Evolutionary conservation across 2,888 invertebrate species (phyloP), one percentile per base, ranked within the genome.

Genomic region (Mythimna ferrago): DNA sequence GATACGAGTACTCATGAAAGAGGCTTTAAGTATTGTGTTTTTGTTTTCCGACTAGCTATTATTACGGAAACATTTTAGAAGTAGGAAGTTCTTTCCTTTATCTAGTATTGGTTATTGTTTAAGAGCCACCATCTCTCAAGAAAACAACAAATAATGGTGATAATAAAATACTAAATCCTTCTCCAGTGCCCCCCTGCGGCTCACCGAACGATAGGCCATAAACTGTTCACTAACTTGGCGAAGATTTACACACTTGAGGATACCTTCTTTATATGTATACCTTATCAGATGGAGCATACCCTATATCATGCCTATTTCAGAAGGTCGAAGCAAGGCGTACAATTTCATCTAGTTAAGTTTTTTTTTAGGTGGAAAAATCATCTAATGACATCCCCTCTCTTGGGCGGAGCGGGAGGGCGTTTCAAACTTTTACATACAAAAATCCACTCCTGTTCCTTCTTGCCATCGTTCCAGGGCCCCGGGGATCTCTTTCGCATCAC

Each of bases 111-210:
- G n/a, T 48, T 48, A 48, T 48, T n/a, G 51, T 53, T n/a, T 53
- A 7, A 51, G n/a, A n/a, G 9, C 35, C n/a, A n/a, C 16, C 2
- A 35, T 35, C 35, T 10, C 7, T 6, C 1, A 44, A 57, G 53
- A 53, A 74, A 57, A 57, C 2, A 58, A 62, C 57, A 19, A 74
- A 54, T 48, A 10, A 54, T 54, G 41, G 41, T 48, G n/a, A 58
- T 75, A 80, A 67, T 78, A 78, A 80, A 78, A 64, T 67, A 63
- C 32, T 80, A 26, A 68, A 76, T 64, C 54, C 57, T 48, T 2
- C 26, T 63, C 74, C 19, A 80, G 58, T 38, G 44, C 53, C 57
- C n/a, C 76, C 56, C 19, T 0, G 57, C 57, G 61, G 53, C 10
- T 21, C 10, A 21, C 35, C 67, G 16, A 75, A 64, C 19, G 63